A percentile compares a stretch with the other conserved stretches of the same genome.
phyloP scores from a whole-genome alignment of 1,140 invertebrate species.

The Caenorhabditis inopinata region DNA sequence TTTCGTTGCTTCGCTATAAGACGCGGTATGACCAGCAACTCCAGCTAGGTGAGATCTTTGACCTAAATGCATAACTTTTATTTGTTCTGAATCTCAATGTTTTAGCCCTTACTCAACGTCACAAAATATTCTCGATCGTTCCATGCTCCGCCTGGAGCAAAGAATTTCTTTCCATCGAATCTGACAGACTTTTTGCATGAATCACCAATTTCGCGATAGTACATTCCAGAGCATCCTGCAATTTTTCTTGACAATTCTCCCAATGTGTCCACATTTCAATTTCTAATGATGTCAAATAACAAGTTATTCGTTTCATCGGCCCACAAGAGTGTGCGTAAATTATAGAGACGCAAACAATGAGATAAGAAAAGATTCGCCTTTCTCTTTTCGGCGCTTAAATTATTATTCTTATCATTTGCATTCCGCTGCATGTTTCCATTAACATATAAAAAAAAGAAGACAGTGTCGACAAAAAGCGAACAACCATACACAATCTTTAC shows the following conservation, averaged over 20 bases:
- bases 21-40: conserved; percentile 37
- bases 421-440: neutral
- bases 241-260: neutral
- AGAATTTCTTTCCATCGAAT: conserved; percentile 54
- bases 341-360: neutral
- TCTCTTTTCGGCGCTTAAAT: neutral
- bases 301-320: neutral
- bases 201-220: conserved; percentile 37
- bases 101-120: conserved; percentile 31
- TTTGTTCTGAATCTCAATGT: neutral
- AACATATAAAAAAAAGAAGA: neutral
- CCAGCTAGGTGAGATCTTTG: conserved; percentile 32
- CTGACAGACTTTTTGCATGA: conserved; percentile 42
- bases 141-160: conserved; percentile 44
- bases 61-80: neutral
- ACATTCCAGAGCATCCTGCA: conserved; percentile 48
- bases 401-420: neutral
- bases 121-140: conserved; percentile 47
- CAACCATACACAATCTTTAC: neutral
- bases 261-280: neutral
- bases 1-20: conserved; percentile 50
- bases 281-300: neutral
- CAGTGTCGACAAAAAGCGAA: neutral
- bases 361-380: conserved; percentile 29
- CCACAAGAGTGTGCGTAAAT: neutral